phyloP scores from a whole-genome alignment of 2,797 vertebrate genomes.

The Echeneis naucrates region DNA sequence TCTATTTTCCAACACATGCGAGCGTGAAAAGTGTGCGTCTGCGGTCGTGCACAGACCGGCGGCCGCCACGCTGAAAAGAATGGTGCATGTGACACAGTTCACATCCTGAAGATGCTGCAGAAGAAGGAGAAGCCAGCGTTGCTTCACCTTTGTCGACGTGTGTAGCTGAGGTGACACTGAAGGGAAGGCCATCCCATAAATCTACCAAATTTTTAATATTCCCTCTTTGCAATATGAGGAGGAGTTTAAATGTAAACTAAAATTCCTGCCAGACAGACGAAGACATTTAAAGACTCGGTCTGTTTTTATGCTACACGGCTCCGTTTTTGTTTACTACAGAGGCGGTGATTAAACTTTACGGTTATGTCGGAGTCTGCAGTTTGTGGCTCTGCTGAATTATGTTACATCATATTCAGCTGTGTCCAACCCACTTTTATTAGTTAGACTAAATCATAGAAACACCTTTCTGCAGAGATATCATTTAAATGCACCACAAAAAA shows the following conservation, averaged over 20 bases:
- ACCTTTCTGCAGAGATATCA: background rate
- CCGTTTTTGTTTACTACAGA: background rate
- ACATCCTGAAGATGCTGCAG: background rate
- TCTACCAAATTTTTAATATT: too few relatives aligned
- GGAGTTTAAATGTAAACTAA: background rate
- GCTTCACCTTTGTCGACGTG: conserved; percentile 6
- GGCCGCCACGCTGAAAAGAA: conserved; percentile 42
- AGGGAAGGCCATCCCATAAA: too few relatives aligned
- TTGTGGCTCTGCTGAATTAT: background rate
- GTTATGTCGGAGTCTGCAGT: background rate
- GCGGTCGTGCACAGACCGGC: conserved; percentile 7
- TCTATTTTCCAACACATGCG: conserved; percentile 54
- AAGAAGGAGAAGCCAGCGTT: conserved; percentile 1
- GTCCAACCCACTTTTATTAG: background rate
- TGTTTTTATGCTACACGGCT: background rate
- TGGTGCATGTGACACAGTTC: conserved; percentile 40
- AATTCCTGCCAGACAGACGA: background rate
- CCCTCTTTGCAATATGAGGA: too few relatives aligned
- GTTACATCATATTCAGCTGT: background rate
- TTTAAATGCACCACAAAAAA: background rate
- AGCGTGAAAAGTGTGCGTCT: conserved; percentile 49
- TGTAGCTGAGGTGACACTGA: background rate
- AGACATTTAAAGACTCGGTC: background rate
- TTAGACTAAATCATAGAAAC: background rate
- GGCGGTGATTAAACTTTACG: background rate